phyloP scores from a whole-genome alignment of 2,113 vertebrate genomes.

The Garra rufa region DNA sequence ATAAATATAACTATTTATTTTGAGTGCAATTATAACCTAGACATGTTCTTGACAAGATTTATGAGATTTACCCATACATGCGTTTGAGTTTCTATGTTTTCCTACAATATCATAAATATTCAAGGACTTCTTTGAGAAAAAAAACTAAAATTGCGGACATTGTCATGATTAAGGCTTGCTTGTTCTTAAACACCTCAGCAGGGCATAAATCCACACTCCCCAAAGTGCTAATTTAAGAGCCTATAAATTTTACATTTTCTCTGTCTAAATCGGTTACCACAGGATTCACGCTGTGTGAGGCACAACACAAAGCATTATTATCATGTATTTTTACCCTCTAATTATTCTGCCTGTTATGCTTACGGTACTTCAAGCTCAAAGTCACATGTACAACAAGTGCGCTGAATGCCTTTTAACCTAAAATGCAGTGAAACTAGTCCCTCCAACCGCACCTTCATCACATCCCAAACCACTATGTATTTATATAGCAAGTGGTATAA shows the following conservation, averaged over 20 bases:
- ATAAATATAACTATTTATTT: neutral
- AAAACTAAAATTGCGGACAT: slow-evolving; percentile 43
- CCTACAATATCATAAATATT: slow-evolving; percentile 62
- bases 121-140: slow-evolving; percentile 53
- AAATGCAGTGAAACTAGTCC: neutral
- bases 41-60: neutral
- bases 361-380: slow-evolving; percentile 20
- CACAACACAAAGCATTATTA: slow-evolving; percentile 56
- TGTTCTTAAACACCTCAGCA: slow-evolving; percentile 63
- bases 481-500: neutral
- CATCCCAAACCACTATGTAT: neutral
- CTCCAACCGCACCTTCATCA: neutral
- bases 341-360: slow-evolving; percentile 62
- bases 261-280: slow-evolving; percentile 58
- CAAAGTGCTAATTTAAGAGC: slow-evolving; percentile 66
- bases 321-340: slow-evolving; percentile 55
- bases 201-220: slow-evolving; percentile 61
- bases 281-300: slow-evolving; percentile 63
- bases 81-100: slow-evolving; percentile 26
- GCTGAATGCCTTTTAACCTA: neutral
- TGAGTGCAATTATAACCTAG: neutral
- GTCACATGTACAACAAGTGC: slow-evolving; percentile 30
- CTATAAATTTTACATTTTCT: slow-evolving; percentile 66
- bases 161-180: slow-evolving; percentile 63
- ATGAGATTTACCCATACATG: neutral